Base-by-base conservation (phyloP, 2,797 vertebrate genomes). In the Otolemur crassicaudatus region DNA sequence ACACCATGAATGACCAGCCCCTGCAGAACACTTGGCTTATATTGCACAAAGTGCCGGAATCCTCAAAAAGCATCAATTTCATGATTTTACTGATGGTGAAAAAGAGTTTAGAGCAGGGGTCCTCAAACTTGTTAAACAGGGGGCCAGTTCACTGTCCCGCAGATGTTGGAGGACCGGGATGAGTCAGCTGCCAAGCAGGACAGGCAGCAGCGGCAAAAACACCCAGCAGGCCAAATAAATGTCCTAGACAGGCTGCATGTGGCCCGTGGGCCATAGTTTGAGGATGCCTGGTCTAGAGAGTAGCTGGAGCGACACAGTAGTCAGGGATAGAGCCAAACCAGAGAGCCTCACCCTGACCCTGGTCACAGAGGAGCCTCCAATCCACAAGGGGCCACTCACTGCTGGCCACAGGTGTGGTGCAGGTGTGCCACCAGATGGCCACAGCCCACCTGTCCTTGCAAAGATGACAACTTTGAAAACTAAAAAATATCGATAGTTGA, bases 341-440 rank as follows among this genome's bases (percentile, higher is more conserved):
- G 43, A 76, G 75, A n/a, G 20, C n/a, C 11, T 37, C 10, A 31
- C 16, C 37, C 40, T 3, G n/a, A 46, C 34, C 2, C 12, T 11
- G 1, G 1, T 23, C 60, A 22, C 31, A 56, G 29, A 43, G 4
- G 20, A n/a, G 23, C 46, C 37, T 13, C 53, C 0, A 29, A 13
- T 9, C 34, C 61, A 7, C 0, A 1, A 0, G 2, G 31, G 0
- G 2, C n/a, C 23, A 5, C 53, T 63, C 2, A 19, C 14, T 2
- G 4, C 1, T 6, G 17, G 17, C 19, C 10, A 27, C 6, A 9
- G 31, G 34, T 7, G 4, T 29, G n/a, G 14, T 13, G 9, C 43
- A 29, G 14, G 40, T 9, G 5, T 49, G 37, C 79, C 75, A 16
- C 4, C 14, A n/a, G 27, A 12, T 16, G 13, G 34, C 20, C 14